Conservation (phyloP, 2,113 vertebrate species). For the Symphodus melops region DNA sequence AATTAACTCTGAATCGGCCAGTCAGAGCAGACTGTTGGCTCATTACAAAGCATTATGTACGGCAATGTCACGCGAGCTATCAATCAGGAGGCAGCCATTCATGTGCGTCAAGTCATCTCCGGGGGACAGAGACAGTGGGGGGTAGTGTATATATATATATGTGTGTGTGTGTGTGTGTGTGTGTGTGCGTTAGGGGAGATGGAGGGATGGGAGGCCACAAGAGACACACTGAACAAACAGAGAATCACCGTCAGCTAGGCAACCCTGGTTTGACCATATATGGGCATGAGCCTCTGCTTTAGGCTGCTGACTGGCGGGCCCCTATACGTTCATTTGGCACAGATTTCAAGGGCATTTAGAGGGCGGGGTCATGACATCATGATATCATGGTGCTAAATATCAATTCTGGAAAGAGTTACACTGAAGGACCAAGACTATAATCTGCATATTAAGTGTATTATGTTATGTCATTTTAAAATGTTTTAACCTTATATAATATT, state of each 20-base stretch:
- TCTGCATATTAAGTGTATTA: not conserved
- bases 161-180: conserved; percentile 2
- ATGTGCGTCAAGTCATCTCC: conserved; percentile 72
- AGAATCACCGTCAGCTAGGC: conserved; percentile 39
- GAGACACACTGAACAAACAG: conserved; percentile 46
- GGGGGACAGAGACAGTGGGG: conserved; percentile 50
- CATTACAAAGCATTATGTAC: conserved; percentile 77
- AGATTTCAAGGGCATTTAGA: conserved; percentile 48
- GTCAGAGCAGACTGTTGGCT: conserved; percentile 66
- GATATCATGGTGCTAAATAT: conserved; percentile 27
- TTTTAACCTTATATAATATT: too few relatives aligned
- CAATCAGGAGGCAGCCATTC: conserved; percentile 77
- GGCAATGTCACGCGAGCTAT: conserved; percentile 70
- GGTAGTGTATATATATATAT: conserved; percentile 2
- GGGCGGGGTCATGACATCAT: conserved; percentile 51
- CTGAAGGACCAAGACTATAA: not conserved
- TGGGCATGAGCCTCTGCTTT: conserved; percentile 65
- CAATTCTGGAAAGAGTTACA: conserved; percentile 12
- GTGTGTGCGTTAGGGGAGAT: conserved; percentile 11
- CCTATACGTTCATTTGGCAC: conserved; percentile 24
- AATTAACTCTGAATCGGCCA: conserved; percentile 75
- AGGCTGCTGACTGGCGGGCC: conserved; percentile 70
- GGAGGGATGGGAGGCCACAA: conserved; percentile 28
- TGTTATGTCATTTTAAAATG: too few relatives aligned
- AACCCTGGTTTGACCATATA: conserved; percentile 71